Evolutionary conservation across 1,140 invertebrate species (phyloP).

Genomic region (Panulirus ornatus): DNA sequence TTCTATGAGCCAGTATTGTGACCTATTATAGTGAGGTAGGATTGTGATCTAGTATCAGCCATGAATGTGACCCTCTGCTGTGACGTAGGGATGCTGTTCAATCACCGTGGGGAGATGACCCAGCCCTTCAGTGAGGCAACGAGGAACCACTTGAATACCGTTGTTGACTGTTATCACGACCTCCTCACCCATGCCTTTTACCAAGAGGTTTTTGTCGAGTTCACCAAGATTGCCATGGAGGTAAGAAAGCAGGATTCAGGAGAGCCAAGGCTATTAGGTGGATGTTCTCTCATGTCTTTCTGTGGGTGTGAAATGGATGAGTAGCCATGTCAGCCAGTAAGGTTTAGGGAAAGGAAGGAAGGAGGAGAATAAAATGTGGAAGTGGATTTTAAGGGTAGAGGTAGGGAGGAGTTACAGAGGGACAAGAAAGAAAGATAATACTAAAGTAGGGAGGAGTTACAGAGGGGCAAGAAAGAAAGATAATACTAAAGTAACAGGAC

Average conservation of each 20-base stretch:
- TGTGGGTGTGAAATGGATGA: neutral
- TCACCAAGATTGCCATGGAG: constrained; percentile 32
- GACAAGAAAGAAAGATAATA: neutral
- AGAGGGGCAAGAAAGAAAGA: neutral
- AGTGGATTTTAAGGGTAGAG: neutral
- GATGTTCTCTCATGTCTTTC: neutral
- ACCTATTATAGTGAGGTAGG: too few relatives aligned
- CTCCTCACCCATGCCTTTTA: constrained; percentile 34
- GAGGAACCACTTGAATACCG: neutral
- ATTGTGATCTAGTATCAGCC: too few relatives aligned
- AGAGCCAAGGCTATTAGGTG: too few relatives aligned
- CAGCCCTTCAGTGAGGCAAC: constrained; percentile 41
- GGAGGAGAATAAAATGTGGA: neutral
- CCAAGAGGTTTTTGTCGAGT: constrained; percentile 1
- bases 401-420: neutral
- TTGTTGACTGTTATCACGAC: constrained; percentile 35
- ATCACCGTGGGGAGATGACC: constrained; percentile 24
- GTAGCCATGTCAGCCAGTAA: neutral
- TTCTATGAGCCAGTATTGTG: too few relatives aligned
- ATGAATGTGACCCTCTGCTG: neutral
- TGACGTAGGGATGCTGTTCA: constrained; percentile 23
- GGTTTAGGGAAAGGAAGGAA: neutral
- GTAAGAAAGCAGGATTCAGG: neutral
- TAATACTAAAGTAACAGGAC: neutral
- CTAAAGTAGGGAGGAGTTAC: neutral